Base-by-base conservation (phyloP, 2,113 vertebrate genomes). In the Taxidea taxus region DNA sequence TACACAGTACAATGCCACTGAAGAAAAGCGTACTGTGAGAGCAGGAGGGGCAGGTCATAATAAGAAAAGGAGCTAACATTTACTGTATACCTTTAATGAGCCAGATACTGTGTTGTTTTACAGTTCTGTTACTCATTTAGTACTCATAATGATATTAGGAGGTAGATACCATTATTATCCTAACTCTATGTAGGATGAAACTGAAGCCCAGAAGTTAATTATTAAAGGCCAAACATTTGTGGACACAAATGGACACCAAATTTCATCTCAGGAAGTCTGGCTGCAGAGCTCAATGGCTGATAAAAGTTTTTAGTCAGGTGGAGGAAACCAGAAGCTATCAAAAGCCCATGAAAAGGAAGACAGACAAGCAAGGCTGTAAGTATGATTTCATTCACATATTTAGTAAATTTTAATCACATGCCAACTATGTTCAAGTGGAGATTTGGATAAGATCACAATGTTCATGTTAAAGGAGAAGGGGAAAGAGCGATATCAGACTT, bases 81-180 rank as follows among this genome's bases (percentile, higher is more conserved):
- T 87, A 78, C 18, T 94, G 23, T 80, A 34, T 77, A 84, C 74
- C 87, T 72, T 77, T 20, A 92, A 60, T 44, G 60, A 34, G 70
- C 39, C 58, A 89, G 81, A 94, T 42, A 93, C 68, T 95, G 21
- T 70, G 75, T 49, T 90, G n/a, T 56, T 94, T 90, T 77, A 86
- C 90, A 90, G 68, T 80, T 64, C 81, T 91, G 23, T 89, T 75
- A 87, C 66, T 97, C 92, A 96, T 29, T 64, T 54, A 47, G 39
- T 77, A 68, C 56, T 96, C 95, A 95, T 51, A 97, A 96, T 86
- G 91, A 80, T 96, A 92, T 95, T 94, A 81, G 95, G 84, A 97
- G 68, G 87, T 80, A 94, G 34, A 87, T 23, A 47, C 47, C 58
- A 84, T 84, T 75, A 96, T 85, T 91, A 97, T 8, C 49, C 93